Percentiles rank a stretch among this genome's conserved stretches.
Conservation (phyloP, 2,113 vertebrate genomes). For the Elanus axillaris region DNA sequence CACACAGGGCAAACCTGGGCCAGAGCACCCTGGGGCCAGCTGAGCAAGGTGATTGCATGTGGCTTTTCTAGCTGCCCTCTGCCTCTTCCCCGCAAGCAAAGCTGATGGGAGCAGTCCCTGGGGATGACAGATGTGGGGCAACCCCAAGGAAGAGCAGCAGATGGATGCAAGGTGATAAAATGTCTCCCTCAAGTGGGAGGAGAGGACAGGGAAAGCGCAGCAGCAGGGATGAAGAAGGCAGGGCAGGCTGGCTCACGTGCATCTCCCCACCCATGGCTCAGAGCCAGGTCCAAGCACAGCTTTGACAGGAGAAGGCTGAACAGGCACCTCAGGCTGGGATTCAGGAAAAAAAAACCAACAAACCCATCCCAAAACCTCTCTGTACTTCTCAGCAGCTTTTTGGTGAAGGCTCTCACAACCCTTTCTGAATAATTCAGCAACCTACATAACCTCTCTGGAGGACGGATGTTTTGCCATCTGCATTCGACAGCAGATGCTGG, state of each 20-base stretch:
- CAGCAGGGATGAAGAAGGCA: not conserved
- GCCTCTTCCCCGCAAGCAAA: not conserved
- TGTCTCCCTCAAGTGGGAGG: not conserved
- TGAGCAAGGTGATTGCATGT: accelerated
- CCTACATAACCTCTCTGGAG: accelerated
- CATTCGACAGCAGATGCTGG: not conserved
- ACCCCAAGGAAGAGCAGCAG: not conserved
- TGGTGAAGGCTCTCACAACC: not conserved
- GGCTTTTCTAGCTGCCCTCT: not conserved
- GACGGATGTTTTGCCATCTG: not conserved
- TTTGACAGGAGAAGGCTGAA: not conserved
- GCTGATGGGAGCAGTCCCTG: not conserved
- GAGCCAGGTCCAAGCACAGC: not conserved
- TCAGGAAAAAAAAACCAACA: too few species aligned
- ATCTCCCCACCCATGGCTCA: not conserved
- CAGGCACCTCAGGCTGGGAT: not conserved
- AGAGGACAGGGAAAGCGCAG: not conserved
- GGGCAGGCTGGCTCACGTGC: not conserved
- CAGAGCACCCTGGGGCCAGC: not conserved
- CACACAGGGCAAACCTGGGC: accelerated
- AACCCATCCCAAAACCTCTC: not conserved
- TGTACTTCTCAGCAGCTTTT: not conserved
- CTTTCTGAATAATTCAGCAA: not conserved
- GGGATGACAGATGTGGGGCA: not conserved
- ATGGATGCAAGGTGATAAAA: accelerated